Evolutionary conservation across 2,113 vertebrate species (phyloP).

Genomic region (Cichladusa arquata): DNA sequence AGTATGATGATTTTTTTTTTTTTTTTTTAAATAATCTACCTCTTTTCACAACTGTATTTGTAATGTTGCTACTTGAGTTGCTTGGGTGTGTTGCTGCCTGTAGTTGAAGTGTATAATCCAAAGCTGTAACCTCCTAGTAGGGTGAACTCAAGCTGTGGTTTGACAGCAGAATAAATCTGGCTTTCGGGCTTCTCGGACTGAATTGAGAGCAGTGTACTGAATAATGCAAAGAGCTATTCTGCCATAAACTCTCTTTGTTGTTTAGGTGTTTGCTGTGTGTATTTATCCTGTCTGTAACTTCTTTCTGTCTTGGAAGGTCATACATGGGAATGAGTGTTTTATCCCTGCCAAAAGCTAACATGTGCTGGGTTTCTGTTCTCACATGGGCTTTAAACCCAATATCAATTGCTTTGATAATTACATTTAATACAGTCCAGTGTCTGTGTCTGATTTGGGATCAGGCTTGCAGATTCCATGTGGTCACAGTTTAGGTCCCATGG

Average conservation of each 20-base stretch:
- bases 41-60: neutral
- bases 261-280: neutral
- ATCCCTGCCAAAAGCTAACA: neutral
- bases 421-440: neutral
- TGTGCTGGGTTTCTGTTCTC: neutral
- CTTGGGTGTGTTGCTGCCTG: neutral
- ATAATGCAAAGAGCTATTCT: conserved; percentile 8
- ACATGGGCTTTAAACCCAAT: neutral
- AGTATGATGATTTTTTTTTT: neutral
- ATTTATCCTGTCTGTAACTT: neutral
- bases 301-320: neutral
- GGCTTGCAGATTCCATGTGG: neutral
- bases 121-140: neutral
- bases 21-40: neutral
- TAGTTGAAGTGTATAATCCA: neutral
- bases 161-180: conserved; percentile 38
- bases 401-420: neutral
- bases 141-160: neutral
- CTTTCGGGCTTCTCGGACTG: neutral
- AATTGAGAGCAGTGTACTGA: neutral
- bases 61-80: neutral
- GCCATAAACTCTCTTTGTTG: neutral
- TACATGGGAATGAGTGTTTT: neutral
- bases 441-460: neutral
- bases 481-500: neutral